Percentiles rank a stretch among this genome's conserved stretches.
Conservation (phyloP, 2,797 vertebrate genomes). For the Gobionotothen gibberifrons region DNA sequence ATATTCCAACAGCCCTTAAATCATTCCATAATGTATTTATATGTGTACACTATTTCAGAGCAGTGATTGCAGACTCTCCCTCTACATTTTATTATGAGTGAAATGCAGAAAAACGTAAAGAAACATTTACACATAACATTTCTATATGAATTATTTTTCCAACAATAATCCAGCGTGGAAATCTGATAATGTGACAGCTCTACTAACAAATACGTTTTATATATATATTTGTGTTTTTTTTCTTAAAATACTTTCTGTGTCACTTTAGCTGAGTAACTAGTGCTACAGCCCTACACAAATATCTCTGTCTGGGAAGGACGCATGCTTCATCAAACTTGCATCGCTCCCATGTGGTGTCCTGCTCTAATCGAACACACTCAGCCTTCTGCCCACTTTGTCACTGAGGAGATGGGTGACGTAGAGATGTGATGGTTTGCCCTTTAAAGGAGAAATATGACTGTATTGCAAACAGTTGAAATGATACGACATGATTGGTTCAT, state of each 20-base stretch:
- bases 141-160: too few species aligned
- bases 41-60: too few species aligned
- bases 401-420: conserved; percentile 38
- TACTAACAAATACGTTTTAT: background rate
- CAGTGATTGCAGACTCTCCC: too few species aligned
- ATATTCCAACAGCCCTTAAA: too few species aligned
- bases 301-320: conserved; percentile 45
- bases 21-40: too few species aligned
- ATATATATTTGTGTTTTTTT: background rate
- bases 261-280: conserved; percentile 34
- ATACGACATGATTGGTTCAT: conserved; percentile 14
- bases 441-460: conserved; percentile 32
- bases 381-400: conserved; percentile 49
- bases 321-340: conserved; percentile 70
- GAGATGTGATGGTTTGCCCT: conserved; percentile 32
- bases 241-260: conserved; percentile 40
- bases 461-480: conserved; percentile 32
- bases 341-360: conserved; percentile 62
- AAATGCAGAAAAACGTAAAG: too few species aligned
- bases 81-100: too few species aligned
- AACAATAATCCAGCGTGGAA: too few species aligned
- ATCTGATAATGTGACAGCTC: too few species aligned
- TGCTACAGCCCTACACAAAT: conserved; percentile 37
- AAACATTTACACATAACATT: too few species aligned
- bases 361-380: conserved; percentile 61